Conservation (phyloP, 2,797 vertebrate genomes). For the Coregonus suidteri region DNA sequence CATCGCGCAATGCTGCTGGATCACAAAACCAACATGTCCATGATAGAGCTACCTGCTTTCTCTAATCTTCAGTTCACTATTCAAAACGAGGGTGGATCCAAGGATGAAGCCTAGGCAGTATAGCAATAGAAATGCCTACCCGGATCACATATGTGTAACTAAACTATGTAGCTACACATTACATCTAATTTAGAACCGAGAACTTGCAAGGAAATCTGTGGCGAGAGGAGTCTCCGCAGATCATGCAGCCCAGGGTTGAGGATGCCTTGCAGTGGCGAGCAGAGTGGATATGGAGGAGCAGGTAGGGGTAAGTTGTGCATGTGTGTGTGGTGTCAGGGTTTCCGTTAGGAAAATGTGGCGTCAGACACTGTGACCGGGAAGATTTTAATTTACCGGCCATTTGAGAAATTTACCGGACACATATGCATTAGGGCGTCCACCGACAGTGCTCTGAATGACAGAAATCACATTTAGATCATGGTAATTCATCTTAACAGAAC, state of each 20-base stretch:
- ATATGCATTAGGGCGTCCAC: no score
- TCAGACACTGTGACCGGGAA: background rate
- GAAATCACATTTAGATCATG: no score
- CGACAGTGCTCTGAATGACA: no score
- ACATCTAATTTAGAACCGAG: background rate
- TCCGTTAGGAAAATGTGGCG: background rate
- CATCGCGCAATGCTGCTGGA: background rate
- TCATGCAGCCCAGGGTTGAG: background rate
- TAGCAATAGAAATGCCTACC: background rate
- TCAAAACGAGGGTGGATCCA: no score
- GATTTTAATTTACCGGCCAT: no score
- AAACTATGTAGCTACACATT: background rate
- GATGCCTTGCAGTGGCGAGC: background rate
- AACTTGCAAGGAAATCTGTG: conserved; percentile 8
- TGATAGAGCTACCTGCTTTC: background rate
- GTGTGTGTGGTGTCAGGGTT: background rate
- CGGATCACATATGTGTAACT: background rate
- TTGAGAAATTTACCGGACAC: no score
- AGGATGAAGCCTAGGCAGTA: no score
- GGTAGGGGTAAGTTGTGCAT: conserved; percentile 9
- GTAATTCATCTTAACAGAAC: no score
- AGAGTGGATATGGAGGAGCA: background rate
- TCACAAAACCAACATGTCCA: background rate
- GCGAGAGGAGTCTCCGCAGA: conserved; percentile 15
- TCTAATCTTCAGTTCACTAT: background rate